Evolutionary conservation across 37 sponge, comb jelly and placozoan species (phyloP).

Genomic region (Aphrocallistes beatrix): DNA sequence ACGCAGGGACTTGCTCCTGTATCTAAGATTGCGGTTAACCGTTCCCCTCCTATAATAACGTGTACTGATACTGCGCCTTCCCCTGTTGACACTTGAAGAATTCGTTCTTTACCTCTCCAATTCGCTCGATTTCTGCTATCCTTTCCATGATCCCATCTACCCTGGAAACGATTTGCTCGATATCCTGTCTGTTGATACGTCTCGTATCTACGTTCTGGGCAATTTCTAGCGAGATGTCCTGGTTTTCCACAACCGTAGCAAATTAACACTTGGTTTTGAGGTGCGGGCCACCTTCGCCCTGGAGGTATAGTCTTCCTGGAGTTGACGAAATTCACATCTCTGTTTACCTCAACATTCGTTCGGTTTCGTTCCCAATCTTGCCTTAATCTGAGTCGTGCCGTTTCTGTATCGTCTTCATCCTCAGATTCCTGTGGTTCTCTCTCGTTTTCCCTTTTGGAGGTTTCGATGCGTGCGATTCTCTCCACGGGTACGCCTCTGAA

Average conservation of each 20-base stretch:
- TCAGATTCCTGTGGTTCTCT: background rate
- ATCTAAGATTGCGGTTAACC: background rate
- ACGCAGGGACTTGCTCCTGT: background rate
- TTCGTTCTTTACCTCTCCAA: background rate
- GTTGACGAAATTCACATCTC: background rate
- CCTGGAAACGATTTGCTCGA: background rate
- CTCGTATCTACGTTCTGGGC: background rate
- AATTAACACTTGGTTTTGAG: background rate
- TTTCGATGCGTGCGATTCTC: background rate
- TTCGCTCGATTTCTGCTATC: background rate
- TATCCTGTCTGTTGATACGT: background rate
- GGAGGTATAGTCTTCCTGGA: background rate
- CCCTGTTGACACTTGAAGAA: background rate
- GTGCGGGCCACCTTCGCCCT: background rate
- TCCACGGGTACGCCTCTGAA: no score
- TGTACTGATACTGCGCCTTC: background rate
- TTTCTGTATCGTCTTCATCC: background rate
- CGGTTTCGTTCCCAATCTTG: background rate
- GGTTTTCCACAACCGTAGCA: background rate
- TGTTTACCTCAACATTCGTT: background rate
- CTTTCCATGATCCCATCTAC: background rate
- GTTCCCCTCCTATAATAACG: background rate
- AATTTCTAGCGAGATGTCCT: background rate
- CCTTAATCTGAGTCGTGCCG: background rate
- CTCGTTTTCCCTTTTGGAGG: background rate